Evolutionary conservation across 2,113 vertebrate species (phyloP).

Genomic region (Silurus glanis): DNA sequence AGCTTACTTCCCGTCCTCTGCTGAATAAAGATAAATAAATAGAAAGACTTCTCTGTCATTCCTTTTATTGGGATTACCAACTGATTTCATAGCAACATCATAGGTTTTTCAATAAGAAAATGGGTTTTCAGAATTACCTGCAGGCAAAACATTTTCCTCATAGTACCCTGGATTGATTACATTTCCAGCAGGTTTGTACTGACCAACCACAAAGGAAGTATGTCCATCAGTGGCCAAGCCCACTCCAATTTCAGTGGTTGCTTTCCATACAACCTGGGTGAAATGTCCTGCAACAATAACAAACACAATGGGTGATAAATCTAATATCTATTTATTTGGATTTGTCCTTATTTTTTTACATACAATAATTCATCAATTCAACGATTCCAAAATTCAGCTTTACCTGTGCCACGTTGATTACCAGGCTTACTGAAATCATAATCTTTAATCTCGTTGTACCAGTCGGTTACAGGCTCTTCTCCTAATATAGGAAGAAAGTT

Average conservation of each 20-base stretch:
- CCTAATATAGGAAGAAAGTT: conserved; percentile 40
- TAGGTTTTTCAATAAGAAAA: neutral
- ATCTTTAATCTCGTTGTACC: conserved; percentile 61
- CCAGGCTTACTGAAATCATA: conserved; percentile 52
- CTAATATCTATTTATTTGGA: neutral
- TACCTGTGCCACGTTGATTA: conserved; percentile 47
- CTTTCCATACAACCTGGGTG: conserved; percentile 64
- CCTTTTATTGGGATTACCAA: neutral
- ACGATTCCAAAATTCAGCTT: neutral
- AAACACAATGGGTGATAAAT: neutral
- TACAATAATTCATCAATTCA: neutral
- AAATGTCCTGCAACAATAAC: conserved; percentile 57
- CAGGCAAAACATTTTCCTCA: conserved; percentile 55
- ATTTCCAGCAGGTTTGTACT: conserved; percentile 55
- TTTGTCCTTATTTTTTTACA: neutral
- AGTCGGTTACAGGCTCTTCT: conserved; percentile 47
- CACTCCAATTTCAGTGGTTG: conserved; percentile 51
- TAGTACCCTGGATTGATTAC: conserved; percentile 45
- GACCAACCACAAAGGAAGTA: conserved; percentile 48
- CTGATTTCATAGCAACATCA: neutral
- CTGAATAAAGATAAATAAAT: neutral
- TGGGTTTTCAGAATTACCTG: neutral
- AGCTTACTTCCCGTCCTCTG: conserved; percentile 3
- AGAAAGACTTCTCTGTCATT: neutral
- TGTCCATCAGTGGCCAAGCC: conserved; percentile 56